Percentiles rank a stretch among this genome's conserved stretches.
phyloP scores from a whole-genome alignment of 2,888 invertebrate genomes.

The Allophyes oxyacanthae region DNA sequence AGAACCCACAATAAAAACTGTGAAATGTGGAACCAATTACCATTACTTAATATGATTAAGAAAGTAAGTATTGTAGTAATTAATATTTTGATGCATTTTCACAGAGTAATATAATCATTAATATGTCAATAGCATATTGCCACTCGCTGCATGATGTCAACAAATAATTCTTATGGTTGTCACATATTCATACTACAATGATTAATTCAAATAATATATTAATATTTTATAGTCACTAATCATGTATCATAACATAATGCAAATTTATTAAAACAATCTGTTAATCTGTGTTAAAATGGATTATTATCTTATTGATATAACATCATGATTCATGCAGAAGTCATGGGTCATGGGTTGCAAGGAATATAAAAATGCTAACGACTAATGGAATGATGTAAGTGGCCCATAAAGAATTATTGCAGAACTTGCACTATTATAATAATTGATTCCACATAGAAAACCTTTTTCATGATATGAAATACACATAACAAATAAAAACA shows the following conservation, averaged over 20 bases:
- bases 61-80: background rate
- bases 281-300: too few relatives aligned
- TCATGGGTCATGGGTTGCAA: background rate
- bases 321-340: too few relatives aligned
- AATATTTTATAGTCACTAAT: too few relatives aligned
- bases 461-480: constrained; percentile 2
- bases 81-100: background rate
- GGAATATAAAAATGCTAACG: background rate
- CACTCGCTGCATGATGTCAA: too few relatives aligned
- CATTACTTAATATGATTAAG: background rate
- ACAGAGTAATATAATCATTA: too few relatives aligned
- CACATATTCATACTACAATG: too few relatives aligned
- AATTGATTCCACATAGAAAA: constrained; percentile 35
- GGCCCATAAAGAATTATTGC: constrained; percentile 4
- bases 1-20: constrained; percentile 13
- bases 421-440: constrained; percentile 1
- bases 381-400: constrained; percentile 9
- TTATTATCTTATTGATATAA: too few relatives aligned
- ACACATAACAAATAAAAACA: constrained; percentile 14
- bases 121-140: too few relatives aligned
- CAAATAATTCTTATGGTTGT: too few relatives aligned
- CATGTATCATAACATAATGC: too few relatives aligned
- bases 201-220: too few relatives aligned
- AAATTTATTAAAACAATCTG: too few relatives aligned
- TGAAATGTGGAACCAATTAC: constrained; percentile 43